Base-by-base conservation (phyloP, 1,140 invertebrate genomes). In the Anastatus disparis region DNA sequence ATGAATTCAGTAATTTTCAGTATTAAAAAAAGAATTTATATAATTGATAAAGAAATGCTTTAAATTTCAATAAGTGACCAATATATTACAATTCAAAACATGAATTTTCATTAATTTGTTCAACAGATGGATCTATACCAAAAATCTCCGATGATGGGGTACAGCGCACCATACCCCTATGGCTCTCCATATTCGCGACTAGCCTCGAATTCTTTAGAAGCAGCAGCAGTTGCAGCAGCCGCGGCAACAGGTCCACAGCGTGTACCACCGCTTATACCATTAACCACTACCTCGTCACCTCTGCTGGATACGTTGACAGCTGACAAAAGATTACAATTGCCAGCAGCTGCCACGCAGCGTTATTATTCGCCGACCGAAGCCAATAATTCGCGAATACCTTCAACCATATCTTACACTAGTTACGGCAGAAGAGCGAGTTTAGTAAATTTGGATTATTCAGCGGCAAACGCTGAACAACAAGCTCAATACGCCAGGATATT, bases 111-210 rank as follows among this genome's bases (percentile, higher is more conserved):
- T n/a, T n/a, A n/a, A n/a, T n/a, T n/a, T n/a, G n/a, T n/a, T n/a
- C n/a, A 35, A 15, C 44, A 68, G 66, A 13, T 44, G 17, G 31
- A 68, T 6, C 13, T 61, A 0, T 68, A 52, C 46, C 20, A 50
- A 10, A 68, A 50, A 15, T 13, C 55, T 2, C 2, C 29, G 3
- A 2, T 17, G 2, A 8, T 61, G 15, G 22, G 7, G 4, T 38
- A 40, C 31, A 29, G 10, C 7, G 8, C 24, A 1, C 31, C 22
- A 1, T 59, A 59, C 9, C 66, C 55, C 0, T 68, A 56, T 40
- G 9, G 29, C 53, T 2, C 31, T 3, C 8, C 29, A 31, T 56
- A 22, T 22, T 12, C 13, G 26, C 53, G 40, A 44, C 38, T 22
- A 15, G 20, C 31, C 20, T 3, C 8, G 0, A 24, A 24, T 15